Conservation (phyloP, 2,797 vertebrate genomes). For the Remorina albescens region DNA sequence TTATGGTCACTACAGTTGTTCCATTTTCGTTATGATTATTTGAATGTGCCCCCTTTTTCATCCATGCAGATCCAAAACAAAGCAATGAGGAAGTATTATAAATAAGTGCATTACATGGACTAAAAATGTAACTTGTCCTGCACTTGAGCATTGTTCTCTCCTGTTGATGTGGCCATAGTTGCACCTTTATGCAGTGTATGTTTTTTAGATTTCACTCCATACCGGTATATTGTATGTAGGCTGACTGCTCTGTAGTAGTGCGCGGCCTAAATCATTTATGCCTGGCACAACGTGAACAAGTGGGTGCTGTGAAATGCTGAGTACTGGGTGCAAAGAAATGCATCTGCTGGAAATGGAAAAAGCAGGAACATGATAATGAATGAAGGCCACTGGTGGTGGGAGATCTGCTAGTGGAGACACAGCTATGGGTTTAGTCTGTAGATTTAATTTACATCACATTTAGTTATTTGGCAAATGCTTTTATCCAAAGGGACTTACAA, state of each 20-base stretch:
- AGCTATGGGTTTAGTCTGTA: not conserved
- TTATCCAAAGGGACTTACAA: too few relatives aligned
- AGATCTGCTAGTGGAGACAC: not conserved
- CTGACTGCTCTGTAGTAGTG: not conserved
- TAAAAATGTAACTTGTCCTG: not conserved
- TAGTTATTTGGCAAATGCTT: too few relatives aligned
- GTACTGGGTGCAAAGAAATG: slow-evolving; percentile 2
- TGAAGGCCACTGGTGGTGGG: not conserved
- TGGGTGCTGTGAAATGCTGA: slow-evolving; percentile 11
- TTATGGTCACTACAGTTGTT: slow-evolving; percentile 25
- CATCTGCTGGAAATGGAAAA: not conserved
- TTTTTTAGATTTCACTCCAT: not conserved
- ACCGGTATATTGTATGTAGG: not conserved
- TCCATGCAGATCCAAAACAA: not conserved
- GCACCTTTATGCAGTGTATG: not conserved
- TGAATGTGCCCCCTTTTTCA: slow-evolving; percentile 5
- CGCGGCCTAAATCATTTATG: slow-evolving; percentile 23
- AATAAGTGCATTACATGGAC: not conserved
- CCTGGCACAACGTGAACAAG: not conserved
- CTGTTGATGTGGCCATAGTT: not conserved
- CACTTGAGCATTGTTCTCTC: not conserved
- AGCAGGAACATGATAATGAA: not conserved
- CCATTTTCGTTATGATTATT: slow-evolving; percentile 22
- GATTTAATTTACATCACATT: too few relatives aligned
- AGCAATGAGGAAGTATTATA: not conserved